Evolutionary conservation across 2,888 invertebrate species (phyloP).

Genomic region (Chouioia cunea): DNA sequence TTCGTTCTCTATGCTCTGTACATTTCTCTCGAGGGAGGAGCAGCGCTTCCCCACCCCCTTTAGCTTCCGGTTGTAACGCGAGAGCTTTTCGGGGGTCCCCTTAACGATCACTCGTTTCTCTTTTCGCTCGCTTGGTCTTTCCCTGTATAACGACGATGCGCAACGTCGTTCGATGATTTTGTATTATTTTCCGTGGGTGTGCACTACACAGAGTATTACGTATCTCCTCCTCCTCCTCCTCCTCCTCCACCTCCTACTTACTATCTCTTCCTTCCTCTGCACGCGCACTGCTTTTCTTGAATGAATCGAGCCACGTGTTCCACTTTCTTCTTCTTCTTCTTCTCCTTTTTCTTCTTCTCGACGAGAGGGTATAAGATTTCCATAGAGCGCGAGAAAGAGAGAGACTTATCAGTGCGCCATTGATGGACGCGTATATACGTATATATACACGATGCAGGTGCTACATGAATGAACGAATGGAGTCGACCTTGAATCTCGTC

Average conservation of each 20-base stretch:
- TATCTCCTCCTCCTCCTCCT: conserved; percentile 11
- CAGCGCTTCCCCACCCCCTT: conserved; percentile 56
- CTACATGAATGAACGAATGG: no score
- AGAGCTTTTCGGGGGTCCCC: conserved; percentile 51
- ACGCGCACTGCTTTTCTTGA: conserved; percentile 10
- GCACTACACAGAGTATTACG: conserved; percentile 1
- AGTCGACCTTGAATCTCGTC: no score
- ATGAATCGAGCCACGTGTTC: no score
- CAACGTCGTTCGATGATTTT: conserved; percentile 1
- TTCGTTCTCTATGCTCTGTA: conserved; percentile 4
- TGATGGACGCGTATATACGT: no score
- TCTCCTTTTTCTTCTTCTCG: background rate
- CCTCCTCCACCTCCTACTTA: background rate
- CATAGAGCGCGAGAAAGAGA: background rate
- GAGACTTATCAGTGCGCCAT: background rate
- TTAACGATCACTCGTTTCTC: no score
- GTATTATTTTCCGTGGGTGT: conserved; percentile 26
- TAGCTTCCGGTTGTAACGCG: conserved; percentile 67
- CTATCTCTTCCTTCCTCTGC: conserved; percentile 16
- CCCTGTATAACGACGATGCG: conserved; percentile 4
- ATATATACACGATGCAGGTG: no score
- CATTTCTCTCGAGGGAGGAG: conserved; percentile 43
- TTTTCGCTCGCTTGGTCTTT: no score
- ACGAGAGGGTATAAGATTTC: conserved; percentile 1
- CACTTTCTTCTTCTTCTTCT: background rate